Evolutionary conservation across 2,797 vertebrate species (phyloP).

Genomic region (Acanthornis magna): DNA sequence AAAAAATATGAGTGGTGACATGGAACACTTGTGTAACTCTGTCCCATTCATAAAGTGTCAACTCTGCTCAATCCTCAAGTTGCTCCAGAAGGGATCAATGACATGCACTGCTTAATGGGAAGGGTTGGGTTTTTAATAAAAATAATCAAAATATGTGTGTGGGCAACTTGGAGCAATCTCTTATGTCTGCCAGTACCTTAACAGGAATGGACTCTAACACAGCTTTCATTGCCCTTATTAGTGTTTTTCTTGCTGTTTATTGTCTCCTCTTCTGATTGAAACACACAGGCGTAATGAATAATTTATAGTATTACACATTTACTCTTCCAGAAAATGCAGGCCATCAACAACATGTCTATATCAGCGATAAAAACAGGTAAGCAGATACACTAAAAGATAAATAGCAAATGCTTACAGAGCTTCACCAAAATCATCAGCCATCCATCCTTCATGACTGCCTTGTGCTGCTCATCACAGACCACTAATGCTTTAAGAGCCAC

Average conservation of each 20-base stretch:
- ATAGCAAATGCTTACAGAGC: neutral
- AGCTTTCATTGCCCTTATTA: slow-evolving; percentile 1
- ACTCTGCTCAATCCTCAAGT: neutral
- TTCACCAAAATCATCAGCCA: neutral
- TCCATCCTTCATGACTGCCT: neutral
- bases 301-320: slow-evolving; percentile 32
- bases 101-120: neutral
- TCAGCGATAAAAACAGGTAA: slow-evolving; percentile 20
- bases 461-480: neutral
- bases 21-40: neutral
- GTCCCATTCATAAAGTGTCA: neutral
- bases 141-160: neutral
- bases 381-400: slow-evolving; percentile 2
- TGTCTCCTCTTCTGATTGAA: slow-evolving; percentile 18
- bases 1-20: neutral
- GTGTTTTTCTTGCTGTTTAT: neutral
- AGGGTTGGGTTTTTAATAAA: neutral
- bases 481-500: neutral
- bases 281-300: slow-evolving; percentile 27
- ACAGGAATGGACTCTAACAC: neutral
- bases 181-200: neutral
- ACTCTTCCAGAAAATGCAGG: slow-evolving; percentile 41
- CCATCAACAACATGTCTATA: neutral
- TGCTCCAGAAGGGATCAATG: neutral
- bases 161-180: neutral